phyloP scores from a whole-genome alignment of 2,113 vertebrate genomes.

The Rhombomys opimus region DNA sequence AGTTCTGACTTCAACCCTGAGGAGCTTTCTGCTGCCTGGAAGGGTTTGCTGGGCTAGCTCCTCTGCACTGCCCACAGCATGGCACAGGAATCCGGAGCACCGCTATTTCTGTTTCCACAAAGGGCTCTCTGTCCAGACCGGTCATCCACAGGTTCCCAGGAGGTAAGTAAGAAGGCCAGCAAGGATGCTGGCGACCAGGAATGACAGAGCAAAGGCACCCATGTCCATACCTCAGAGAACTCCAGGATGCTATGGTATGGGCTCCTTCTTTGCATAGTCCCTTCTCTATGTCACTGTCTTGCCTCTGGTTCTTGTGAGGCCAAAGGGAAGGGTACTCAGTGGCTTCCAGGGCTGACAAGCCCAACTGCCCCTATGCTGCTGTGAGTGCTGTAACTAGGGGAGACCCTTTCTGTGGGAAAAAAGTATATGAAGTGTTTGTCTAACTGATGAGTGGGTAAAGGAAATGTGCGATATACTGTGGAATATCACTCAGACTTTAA shows the following conservation, averaged over 20 bases:
- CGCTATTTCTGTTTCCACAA: not conserved
- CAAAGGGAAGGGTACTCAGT: not conserved
- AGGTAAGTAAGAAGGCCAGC: not conserved
- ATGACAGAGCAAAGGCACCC: not conserved
- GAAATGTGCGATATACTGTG: not conserved
- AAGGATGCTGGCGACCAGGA: not conserved
- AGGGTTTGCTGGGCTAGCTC: not conserved
- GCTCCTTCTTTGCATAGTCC: slow-evolving; percentile 60
- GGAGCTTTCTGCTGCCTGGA: not conserved
- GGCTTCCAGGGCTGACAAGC: not conserved
- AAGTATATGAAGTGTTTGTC: not conserved
- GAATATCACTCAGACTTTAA: not conserved
- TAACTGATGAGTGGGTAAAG: not conserved
- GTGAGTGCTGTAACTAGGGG: fast-evolving
- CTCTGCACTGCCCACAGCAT: fast-evolving
- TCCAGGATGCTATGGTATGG: slow-evolving; percentile 73
- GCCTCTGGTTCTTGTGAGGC: not conserved
- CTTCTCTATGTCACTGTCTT: too few species aligned
- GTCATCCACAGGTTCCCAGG: not conserved
- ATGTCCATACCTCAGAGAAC: slow-evolving; percentile 56
- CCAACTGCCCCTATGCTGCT: not conserved
- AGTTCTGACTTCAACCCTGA: not conserved
- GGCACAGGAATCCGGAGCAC: fast-evolving
- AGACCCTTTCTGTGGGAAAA: not conserved
- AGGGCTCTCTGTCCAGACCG: not conserved